Conservation (phyloP, 2,888 invertebrate species). For the Mantis religiosa region DNA sequence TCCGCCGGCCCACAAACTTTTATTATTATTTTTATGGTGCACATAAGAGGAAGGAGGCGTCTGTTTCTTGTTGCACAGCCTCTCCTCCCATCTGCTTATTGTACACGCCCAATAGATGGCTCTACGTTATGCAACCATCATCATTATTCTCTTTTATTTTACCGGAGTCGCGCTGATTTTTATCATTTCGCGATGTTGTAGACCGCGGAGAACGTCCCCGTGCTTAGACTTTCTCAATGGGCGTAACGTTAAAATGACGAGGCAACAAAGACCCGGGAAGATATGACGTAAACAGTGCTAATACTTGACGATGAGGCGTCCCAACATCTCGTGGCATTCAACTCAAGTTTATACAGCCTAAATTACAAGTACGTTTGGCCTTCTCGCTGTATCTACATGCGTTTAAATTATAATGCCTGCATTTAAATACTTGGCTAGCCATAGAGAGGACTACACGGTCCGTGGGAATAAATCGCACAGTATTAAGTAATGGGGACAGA, state of each 20-base stretch:
- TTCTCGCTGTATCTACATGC: too few species aligned
- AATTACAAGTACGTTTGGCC: too few species aligned
- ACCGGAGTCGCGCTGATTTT: background rate
- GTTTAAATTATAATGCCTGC: too few species aligned
- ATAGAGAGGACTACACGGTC: too few species aligned
- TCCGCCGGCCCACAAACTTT: background rate
- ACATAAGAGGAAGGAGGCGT: background rate
- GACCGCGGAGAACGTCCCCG: background rate
- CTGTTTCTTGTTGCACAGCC: background rate
- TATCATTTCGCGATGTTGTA: background rate
- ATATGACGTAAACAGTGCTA: too few species aligned
- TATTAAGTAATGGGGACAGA: too few species aligned
- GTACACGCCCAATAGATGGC: constrained; percentile 4
- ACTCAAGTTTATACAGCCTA: too few species aligned
- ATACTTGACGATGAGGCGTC: too few species aligned
- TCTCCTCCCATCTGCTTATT: background rate
- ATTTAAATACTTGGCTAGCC: too few species aligned
- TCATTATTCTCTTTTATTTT: background rate
- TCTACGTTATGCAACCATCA: background rate
- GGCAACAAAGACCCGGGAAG: background rate
- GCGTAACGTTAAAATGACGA: background rate
- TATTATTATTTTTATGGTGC: background rate
- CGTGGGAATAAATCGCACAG: too few species aligned
- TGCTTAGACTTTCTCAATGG: background rate
- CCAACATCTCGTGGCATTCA: too few species aligned